Evolutionary conservation across 1,140 invertebrate genomes (phyloP).

Genomic region (Tetragonula clypearis): DNA sequence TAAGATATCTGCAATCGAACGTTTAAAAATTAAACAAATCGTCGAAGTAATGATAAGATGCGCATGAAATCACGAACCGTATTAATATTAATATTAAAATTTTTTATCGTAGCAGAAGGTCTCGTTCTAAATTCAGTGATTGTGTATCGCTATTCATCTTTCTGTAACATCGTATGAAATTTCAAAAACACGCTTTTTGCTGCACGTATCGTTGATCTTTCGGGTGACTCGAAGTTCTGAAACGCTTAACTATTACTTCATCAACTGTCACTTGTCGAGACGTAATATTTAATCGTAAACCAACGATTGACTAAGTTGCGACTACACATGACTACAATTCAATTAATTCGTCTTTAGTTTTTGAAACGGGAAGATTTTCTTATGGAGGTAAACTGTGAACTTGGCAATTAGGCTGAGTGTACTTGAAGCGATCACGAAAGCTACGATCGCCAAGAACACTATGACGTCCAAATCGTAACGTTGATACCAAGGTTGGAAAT

Average conservation of each 20-base stretch:
- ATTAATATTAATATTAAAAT: no score
- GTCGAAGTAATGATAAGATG: no score
- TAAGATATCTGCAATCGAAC: no score
- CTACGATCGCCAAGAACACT: constrained; percentile 47
- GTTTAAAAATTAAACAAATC: no score
- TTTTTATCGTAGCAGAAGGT: no score
- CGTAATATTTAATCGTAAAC: not conserved
- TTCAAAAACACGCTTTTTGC: no score
- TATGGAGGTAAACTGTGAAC: not conserved
- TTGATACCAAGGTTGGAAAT: constrained; percentile 75
- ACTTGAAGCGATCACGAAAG: constrained; percentile 18
- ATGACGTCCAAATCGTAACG: constrained; percentile 71
- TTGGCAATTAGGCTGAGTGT: accelerated
- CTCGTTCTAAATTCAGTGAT: no score
- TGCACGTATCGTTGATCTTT: not conserved
- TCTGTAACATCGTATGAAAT: no score
- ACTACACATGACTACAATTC: no score
- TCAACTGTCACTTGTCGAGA: not conserved
- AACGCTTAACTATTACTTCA: accelerated
- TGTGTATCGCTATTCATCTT: no score
- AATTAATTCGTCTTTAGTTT: constrained; percentile 6
- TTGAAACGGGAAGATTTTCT: accelerated
- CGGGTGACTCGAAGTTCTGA: not conserved
- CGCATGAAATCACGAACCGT: no score
- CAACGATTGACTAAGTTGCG: no score